Evolutionary conservation across 2,888 invertebrate genomes (phyloP), one percentile per base, ranked within the genome.

Genomic region (Nemoura dubitans): DNA sequence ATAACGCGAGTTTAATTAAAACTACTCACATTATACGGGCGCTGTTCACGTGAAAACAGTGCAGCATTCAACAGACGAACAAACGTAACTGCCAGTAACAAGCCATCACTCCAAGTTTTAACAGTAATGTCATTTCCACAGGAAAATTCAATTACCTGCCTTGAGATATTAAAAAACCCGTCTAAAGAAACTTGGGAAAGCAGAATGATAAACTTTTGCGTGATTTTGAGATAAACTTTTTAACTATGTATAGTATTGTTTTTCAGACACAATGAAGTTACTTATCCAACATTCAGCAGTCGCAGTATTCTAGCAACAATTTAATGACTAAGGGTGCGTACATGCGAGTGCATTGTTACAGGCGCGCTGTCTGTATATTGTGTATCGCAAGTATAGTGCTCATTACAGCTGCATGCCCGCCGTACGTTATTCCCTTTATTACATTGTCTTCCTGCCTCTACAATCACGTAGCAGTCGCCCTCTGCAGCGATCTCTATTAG

Each of bases 1-100:
- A 81, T 81, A 81, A 81, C 81, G 25, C n/a, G 29, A 81, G 28
- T 81, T 81, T 81, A 81, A 81, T 81, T 81, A 81, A 81, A 81
- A 81, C 81, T 81, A 81, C 14, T 29, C 30, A 21, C 7, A 81
- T 30, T 81, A 30, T 30, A 80, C 10, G 14, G 10, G 80, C 80
- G 80, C 25, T 6, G 59, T 36, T 7, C 59, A 59, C 59, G 21
- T 59, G 59, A 59, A 59, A 59, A 59, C 3, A 3, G 59, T 59
- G 59, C 59, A 59, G 16, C 21, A 3, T 59, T 21, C 59, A 16
- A 59, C 59, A 59, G 59, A 21, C 14, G 59, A 21, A 59, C 59
- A 21, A 59, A 59, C 21, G 59, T 59, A 7, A 59, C 59, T 59
- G 59, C 59, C 59, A 59, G 59, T 59, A 59, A 59, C 59, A 59